These are phyloP conservation scores for Cyphomyrus discorhynchus DNA, from an alignment of 2,113 vertebrate species.

Conservation along the genomic window DNA sequence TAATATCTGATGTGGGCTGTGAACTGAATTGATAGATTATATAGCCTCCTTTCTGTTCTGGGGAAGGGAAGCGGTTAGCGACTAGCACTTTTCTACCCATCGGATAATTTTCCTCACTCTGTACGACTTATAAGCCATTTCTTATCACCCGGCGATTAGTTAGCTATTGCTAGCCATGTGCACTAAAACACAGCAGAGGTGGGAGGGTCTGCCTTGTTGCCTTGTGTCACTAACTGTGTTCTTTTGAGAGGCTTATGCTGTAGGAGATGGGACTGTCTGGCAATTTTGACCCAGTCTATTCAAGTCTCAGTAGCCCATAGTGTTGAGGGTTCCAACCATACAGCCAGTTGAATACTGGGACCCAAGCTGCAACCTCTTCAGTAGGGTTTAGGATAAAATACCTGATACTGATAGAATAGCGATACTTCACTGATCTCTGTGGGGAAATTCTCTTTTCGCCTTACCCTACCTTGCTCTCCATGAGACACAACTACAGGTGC, in stretches of 20 bases:
- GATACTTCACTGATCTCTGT: background rate
- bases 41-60: background rate
- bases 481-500: background rate
- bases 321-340: background rate
- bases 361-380: background rate
- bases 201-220: background rate
- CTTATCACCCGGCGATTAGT: background rate
- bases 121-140: background rate
- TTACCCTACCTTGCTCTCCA: background rate
- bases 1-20: background rate
- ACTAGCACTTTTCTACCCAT: background rate
- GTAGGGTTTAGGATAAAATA: background rate
- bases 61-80: background rate
- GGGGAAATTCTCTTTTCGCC: background rate
- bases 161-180: background rate
- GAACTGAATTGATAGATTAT: no score
- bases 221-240: background rate
- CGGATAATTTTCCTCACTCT: background rate
- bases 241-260: background rate
- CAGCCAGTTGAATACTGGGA: background rate
- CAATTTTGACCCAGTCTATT: background rate
- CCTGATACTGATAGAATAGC: background rate
- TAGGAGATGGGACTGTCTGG: background rate
- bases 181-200: background rate
- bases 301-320: background rate